Percentiles rank a stretch among this genome's conserved stretches.
These are phyloP conservation scores for Bos indicus DNA, from an alignment of 2,113 vertebrate genomes.

Conservation along the genomic window DNA sequence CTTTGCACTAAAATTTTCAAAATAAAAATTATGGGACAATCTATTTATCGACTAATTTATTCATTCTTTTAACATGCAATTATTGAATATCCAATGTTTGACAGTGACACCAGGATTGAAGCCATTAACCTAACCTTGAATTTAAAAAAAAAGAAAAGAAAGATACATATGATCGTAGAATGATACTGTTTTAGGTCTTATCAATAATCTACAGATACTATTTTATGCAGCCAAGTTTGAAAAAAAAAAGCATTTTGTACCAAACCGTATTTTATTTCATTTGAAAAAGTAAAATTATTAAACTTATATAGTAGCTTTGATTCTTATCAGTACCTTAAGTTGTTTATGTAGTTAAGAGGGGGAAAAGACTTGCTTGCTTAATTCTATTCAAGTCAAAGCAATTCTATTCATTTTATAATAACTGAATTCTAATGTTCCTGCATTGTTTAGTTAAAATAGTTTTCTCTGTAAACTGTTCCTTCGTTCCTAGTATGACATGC, in stretches of 20 bases:
- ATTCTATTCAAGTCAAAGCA: neutral
- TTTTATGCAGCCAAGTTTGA: neutral
- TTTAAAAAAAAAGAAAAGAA: neutral
- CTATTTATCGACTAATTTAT: neutral
- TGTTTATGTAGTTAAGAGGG: neutral
- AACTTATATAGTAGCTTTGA: neutral
- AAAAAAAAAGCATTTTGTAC: neutral
- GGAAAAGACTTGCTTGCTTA: neutral
- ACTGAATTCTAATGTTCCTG: slow-evolving; percentile 25
- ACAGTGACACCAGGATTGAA: neutral
- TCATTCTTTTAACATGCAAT: neutral
- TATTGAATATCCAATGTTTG: neutral
- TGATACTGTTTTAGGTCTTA: neutral
- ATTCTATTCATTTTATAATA: slow-evolving; percentile 34
- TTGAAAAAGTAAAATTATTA: neutral
- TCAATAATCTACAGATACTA: neutral
- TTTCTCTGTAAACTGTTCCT: neutral
- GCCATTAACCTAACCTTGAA: neutral
- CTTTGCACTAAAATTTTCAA: neutral
- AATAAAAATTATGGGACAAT: neutral
- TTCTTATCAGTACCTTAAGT: neutral
- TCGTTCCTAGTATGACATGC: neutral
- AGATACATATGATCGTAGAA: neutral
- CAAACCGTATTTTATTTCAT: neutral
- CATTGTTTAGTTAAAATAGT: slow-evolving; percentile 30